phyloP scores from a whole-genome alignment of 2,888 invertebrate genomes.

The Galeopsomyia nigrocyanea region DNA sequence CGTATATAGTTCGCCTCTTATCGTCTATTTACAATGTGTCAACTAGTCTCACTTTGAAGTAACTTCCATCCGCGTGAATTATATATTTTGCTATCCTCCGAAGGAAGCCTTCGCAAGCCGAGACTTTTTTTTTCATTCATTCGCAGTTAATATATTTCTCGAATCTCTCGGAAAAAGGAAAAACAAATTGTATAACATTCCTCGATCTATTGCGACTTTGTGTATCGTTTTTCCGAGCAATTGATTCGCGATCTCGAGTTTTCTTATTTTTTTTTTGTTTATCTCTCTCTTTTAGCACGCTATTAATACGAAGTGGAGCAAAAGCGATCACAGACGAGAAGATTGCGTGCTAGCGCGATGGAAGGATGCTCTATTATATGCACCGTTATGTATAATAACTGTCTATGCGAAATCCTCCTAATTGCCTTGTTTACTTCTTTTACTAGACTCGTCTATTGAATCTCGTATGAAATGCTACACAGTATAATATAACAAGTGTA shows the following conservation, averaged over 20 bases:
- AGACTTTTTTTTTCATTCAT: slow-evolving; percentile 2
- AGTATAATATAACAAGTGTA: slow-evolving; percentile 2
- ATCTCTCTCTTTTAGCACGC: not conserved
- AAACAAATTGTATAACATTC: not conserved
- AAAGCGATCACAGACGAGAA: slow-evolving; percentile 1
- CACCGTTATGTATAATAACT: no score
- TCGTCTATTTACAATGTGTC: slow-evolving; percentile 44
- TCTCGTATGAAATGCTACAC: not conserved
- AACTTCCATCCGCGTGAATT: no score
- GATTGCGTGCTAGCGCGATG: not conserved
- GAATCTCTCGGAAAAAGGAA: not conserved
- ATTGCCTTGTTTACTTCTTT: no score
- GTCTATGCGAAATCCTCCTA: no score
- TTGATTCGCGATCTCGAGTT: slow-evolving; percentile 34
- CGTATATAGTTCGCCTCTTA: slow-evolving; percentile 14
- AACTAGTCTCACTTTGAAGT: not conserved
- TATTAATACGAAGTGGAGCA: slow-evolving; percentile 13
- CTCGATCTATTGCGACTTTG: not conserved
- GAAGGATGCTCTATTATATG: not conserved
- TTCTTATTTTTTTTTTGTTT: slow-evolving; percentile 2
- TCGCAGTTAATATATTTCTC: not conserved
- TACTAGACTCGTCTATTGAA: no score
- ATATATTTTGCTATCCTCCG: no score
- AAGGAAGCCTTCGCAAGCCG: not conserved
- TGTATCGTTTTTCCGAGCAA: not conserved